Percentiles rank a stretch among this genome's conserved stretches.
These are phyloP conservation scores for Triops cancriformis DNA, from an alignment of 1,140 invertebrate genomes.

Conservation along the genomic window DNA sequence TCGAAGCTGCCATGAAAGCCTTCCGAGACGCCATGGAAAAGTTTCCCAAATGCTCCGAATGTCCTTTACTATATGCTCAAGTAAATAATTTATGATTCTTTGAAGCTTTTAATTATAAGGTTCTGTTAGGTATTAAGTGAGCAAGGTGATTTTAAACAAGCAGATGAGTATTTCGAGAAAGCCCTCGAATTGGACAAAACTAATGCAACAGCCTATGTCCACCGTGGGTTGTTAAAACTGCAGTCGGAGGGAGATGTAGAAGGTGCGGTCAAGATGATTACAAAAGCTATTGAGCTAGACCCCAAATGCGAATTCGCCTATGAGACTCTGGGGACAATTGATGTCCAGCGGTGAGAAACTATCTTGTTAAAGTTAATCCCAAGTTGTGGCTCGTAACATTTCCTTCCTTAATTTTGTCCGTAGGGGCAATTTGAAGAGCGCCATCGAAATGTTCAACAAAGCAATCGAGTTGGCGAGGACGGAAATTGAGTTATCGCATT, in stretches of 20 bases:
- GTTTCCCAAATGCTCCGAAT: slow-evolving; percentile 75
- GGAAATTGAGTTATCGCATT: slow-evolving; percentile 74
- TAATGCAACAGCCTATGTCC: slow-evolving; percentile 78
- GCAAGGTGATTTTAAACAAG: slow-evolving; percentile 67
- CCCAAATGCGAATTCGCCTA: slow-evolving; percentile 88
- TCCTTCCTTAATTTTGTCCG: slow-evolving; percentile 32
- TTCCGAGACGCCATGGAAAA: slow-evolving; percentile 66
- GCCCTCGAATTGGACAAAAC: slow-evolving; percentile 71
- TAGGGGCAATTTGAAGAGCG: slow-evolving; percentile 71
- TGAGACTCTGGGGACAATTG: slow-evolving; percentile 86
- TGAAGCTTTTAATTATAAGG: slow-evolving; percentile 25
- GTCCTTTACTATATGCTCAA: slow-evolving; percentile 71
- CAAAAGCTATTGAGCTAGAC: slow-evolving; percentile 76
- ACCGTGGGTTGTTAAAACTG: slow-evolving; percentile 69
- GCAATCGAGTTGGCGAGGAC: slow-evolving; percentile 77
- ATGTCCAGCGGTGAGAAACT: slow-evolving; percentile 73
- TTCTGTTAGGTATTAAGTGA: slow-evolving; percentile 58
- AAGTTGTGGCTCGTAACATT: background rate
- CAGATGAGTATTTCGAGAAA: slow-evolving; percentile 69
- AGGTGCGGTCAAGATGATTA: slow-evolving; percentile 66
- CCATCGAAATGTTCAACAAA: slow-evolving; percentile 77
- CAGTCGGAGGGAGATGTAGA: slow-evolving; percentile 72
- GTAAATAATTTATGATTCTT: slow-evolving; percentile 41
- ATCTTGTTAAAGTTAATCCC: background rate
- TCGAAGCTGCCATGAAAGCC: slow-evolving; percentile 52